phyloP scores from a whole-genome alignment of 2,113 vertebrate species.

The Smithornis capensis region DNA sequence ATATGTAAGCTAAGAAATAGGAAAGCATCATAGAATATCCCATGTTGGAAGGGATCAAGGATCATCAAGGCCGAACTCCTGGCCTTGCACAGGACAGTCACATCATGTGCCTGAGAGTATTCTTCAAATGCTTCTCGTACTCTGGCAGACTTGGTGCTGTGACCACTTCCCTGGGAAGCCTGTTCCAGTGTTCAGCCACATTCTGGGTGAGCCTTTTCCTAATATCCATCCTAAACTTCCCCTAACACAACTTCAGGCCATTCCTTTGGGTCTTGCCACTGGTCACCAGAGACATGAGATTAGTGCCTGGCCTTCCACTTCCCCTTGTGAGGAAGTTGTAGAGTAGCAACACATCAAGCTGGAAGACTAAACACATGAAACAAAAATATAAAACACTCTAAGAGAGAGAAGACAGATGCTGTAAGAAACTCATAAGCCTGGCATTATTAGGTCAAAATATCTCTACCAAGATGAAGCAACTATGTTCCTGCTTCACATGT shows the following conservation, averaged over 20 bases:
- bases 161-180: neutral
- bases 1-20: neutral
- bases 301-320: neutral
- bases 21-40: neutral
- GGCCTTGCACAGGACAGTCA: neutral
- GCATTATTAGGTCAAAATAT: neutral
- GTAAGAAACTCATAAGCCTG: neutral
- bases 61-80: neutral
- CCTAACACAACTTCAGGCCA: neutral
- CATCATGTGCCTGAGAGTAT: neutral
- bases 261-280: neutral
- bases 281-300: neutral
- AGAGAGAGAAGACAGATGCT: neutral
- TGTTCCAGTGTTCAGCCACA: neutral
- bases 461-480: neutral
- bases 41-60: neutral
- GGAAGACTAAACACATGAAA: neutral
- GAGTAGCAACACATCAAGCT: neutral
- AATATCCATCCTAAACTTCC: neutral
- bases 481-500: neutral
- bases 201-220: neutral
- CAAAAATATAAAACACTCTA: neutral
- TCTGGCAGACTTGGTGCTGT: neutral
- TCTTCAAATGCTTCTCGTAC: neutral
- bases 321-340: neutral